These are phyloP conservation scores for Urocolius indicus DNA, from an alignment of 2,113 vertebrate species.

Conservation along the genomic window DNA sequence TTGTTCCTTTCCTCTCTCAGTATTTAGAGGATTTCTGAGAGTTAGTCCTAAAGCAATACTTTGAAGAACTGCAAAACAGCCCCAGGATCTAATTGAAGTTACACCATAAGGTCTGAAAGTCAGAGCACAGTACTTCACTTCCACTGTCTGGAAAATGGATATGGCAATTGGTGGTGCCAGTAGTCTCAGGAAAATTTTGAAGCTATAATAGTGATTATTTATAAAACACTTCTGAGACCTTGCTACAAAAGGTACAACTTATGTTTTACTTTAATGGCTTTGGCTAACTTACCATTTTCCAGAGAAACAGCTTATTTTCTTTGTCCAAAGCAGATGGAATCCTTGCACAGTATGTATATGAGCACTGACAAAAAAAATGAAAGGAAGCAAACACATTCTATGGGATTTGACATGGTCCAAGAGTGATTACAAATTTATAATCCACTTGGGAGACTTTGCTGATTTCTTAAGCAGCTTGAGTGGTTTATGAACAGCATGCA, in stretches of 20 bases:
- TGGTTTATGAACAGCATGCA: conserved; percentile 60
- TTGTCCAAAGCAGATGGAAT: conserved; percentile 21
- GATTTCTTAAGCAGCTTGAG: conserved; percentile 63
- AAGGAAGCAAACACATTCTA: conserved; percentile 43
- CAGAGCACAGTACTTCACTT: background rate
- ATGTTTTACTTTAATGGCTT: background rate
- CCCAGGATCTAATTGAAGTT: background rate
- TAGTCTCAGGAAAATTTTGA: background rate
- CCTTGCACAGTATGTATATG: background rate
- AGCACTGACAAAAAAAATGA: background rate
- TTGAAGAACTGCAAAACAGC: background rate
- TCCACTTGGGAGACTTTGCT: conserved; percentile 54
- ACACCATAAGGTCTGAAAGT: background rate
- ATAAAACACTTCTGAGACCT: background rate
- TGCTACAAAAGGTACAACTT: background rate
- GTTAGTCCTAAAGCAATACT: background rate
- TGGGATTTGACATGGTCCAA: conserved; percentile 63
- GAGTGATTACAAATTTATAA: conserved; percentile 70
- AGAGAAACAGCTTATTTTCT: background rate
- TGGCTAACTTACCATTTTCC: background rate
- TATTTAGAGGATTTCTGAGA: background rate
- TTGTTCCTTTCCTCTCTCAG: background rate
- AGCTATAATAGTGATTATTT: background rate
- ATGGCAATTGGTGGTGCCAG: background rate
- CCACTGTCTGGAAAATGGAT: background rate